Evolutionary conservation across 1,140 invertebrate genomes (phyloP).

Genomic region (Lerema accius): DNA sequence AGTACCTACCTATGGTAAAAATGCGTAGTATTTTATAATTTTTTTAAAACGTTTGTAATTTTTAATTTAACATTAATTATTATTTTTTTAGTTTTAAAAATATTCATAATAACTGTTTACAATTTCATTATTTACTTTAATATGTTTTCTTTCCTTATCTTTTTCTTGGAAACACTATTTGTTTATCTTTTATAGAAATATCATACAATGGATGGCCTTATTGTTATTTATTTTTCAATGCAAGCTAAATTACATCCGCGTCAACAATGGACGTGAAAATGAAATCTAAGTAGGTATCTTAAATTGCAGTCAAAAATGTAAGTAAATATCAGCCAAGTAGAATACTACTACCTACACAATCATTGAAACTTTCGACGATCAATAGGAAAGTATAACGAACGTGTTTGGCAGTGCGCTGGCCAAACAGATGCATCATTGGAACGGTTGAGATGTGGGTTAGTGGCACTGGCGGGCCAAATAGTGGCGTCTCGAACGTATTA

Average conservation of each 20-base stretch:
- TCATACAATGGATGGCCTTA: too few relatives aligned
- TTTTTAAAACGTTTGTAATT: too few relatives aligned
- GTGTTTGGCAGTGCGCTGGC: slow-evolving; percentile 68
- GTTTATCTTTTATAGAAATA: too few relatives aligned
- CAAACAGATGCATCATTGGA: slow-evolving; percentile 71
- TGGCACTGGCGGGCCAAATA: slow-evolving; percentile 54
- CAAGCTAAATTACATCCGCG: neutral
- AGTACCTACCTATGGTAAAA: too few relatives aligned
- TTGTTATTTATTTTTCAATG: too few relatives aligned
- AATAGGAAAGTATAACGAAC: slow-evolving; percentile 77
- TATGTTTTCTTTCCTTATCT: too few relatives aligned
- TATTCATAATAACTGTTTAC: too few relatives aligned
- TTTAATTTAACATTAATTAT: too few relatives aligned
- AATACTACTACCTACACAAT: slow-evolving; percentile 54
- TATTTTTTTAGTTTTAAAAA: too few relatives aligned
- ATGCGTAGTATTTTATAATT: too few relatives aligned
- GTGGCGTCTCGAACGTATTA: slow-evolving; percentile 56
- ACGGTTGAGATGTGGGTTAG: slow-evolving; percentile 73
- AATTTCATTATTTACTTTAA: too few relatives aligned
- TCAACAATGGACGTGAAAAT: neutral
- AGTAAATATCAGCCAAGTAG: slow-evolving; percentile 18
- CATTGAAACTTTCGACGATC: slow-evolving; percentile 70
- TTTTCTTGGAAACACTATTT: too few relatives aligned
- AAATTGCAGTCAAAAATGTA: slow-evolving; percentile 20
- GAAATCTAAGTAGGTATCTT: slow-evolving; percentile 9